A percentile compares a stretch with the other conserved stretches of the same genome.
Evolutionary conservation across 2,888 invertebrate species (phyloP).

Genomic region (Trypoxylon attenuatum): DNA sequence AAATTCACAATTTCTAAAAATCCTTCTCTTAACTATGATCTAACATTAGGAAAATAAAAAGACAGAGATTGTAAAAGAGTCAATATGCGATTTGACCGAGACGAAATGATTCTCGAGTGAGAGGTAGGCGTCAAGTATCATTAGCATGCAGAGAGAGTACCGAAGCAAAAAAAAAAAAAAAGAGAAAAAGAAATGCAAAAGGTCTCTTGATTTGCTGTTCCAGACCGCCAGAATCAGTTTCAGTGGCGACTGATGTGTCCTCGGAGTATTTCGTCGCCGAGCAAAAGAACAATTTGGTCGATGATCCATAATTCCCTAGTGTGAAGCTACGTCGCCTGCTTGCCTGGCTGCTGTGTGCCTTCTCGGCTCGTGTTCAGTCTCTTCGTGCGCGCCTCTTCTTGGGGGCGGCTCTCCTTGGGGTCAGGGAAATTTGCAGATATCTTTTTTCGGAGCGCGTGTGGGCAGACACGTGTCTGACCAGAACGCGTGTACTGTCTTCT

Average conservation of each 20-base stretch:
- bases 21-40: too few species aligned
- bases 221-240: constrained; percentile 7
- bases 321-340: neutral
- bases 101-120: too few species aligned
- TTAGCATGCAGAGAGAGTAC: too few species aligned
- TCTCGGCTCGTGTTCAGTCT: neutral
- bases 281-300: constrained; percentile 16
- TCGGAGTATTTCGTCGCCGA: constrained; percentile 18
- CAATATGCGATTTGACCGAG: too few species aligned
- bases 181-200: too few species aligned
- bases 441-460: constrained; percentile 43
- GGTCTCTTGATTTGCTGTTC: constrained; percentile 10
- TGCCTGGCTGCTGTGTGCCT: neutral
- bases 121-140: too few species aligned
- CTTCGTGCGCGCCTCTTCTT: constrained; percentile 18
- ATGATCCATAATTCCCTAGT: constrained; percentile 18
- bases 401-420: constrained; percentile 17
- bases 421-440: constrained; percentile 36
- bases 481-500: too few species aligned
- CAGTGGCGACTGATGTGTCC: constrained; percentile 17
- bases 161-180: too few species aligned
- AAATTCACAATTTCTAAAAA: too few species aligned
- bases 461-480: constrained; percentile 47
- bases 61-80: too few species aligned
- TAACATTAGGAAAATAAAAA: too few species aligned